A percentile compares a stretch with the other conserved stretches of the same genome.
These are phyloP conservation scores for Vandiemenella viatica DNA, from an alignment of 2,888 invertebrate species.

Conservation along the genomic window DNA sequence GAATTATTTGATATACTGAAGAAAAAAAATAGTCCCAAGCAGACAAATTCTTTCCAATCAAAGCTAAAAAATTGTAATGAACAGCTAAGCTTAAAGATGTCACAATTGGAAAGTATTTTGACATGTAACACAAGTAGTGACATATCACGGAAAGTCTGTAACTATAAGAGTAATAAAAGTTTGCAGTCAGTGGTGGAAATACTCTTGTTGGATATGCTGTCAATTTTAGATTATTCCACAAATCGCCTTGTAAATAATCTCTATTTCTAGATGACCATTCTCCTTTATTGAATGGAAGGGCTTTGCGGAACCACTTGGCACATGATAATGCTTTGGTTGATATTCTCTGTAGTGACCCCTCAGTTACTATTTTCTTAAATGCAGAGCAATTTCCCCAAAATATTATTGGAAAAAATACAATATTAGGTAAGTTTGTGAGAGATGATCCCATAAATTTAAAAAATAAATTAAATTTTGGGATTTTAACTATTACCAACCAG, in stretches of 20 bases:
- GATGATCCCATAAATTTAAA: conserved; percentile 8
- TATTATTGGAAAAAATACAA: not conserved
- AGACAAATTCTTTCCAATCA: not conserved
- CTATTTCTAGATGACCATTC: conserved; percentile 16
- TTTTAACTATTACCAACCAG: conserved; percentile 7
- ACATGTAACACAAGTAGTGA: conserved; percentile 3
- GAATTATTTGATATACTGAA: conserved; percentile 1
- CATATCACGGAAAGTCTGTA: not conserved
- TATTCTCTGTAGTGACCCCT: conserved; percentile 13
- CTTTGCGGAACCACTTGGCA: conserved; percentile 18
- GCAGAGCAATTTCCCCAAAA: conserved; percentile 9
- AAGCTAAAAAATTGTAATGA: not conserved
- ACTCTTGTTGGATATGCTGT: conserved; percentile 18
- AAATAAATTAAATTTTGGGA: not conserved
- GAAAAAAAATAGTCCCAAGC: not conserved
- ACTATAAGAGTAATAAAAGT: conserved; percentile 9
- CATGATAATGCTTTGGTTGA: conserved; percentile 16
- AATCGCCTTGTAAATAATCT: conserved; percentile 10
- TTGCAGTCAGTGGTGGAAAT: conserved; percentile 15
- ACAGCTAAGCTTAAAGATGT: not conserved
- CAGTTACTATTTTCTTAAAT: conserved; percentile 14
- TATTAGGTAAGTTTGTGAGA: conserved; percentile 8
- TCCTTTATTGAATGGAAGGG: conserved; percentile 18
- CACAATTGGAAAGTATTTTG: conserved; percentile 2
- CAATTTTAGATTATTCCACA: conserved; percentile 11